Conservation (phyloP, 1,140 invertebrate species). For the Antheraea pernyi region DNA sequence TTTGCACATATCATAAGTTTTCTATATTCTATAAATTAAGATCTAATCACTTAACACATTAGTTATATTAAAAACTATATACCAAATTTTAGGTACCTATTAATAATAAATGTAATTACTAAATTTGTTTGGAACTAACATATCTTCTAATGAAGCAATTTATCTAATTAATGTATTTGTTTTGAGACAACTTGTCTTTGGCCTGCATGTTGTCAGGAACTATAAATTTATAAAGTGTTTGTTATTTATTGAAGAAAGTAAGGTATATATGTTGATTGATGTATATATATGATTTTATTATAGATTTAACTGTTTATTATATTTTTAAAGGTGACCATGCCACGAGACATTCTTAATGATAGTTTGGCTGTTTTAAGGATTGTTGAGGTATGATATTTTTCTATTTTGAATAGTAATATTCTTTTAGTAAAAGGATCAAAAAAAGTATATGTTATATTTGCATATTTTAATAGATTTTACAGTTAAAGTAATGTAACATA, state of each 20-base stretch:
- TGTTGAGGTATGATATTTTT: constrained; percentile 52
- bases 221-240: too few species aligned
- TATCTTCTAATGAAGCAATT: neutral
- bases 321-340: constrained; percentile 44
- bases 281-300: too few species aligned
- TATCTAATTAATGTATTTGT: constrained; percentile 7
- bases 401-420: neutral
- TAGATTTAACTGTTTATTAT: too few species aligned
- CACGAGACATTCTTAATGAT: constrained; percentile 67
- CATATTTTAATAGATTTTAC: neutral
- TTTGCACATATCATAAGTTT: too few species aligned
- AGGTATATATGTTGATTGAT: too few species aligned
- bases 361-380: constrained; percentile 67
- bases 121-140: neutral
- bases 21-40: neutral
- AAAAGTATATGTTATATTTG: neutral
- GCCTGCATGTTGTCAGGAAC: too few species aligned
- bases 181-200: neutral
- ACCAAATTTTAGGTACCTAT: neutral
- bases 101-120: neutral
- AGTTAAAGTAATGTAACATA: neutral
- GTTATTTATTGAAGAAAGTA: too few species aligned
- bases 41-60: neutral
- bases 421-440: neutral
- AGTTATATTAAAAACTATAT: neutral